phyloP scores from a whole-genome alignment of 2,888 invertebrate genomes.

The Conistra vaccinii region DNA sequence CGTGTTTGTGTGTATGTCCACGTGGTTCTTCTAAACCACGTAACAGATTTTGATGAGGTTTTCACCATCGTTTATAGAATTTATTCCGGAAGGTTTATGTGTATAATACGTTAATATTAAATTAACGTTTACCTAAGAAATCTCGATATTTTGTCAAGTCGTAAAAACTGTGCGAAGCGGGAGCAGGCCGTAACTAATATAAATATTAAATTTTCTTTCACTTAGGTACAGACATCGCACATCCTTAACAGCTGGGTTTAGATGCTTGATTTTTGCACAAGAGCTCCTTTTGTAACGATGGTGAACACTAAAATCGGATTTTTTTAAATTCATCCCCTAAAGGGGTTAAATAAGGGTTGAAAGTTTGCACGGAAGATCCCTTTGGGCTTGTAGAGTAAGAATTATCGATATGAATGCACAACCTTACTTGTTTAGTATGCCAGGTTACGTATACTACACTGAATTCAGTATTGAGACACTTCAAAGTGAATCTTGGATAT shows the following conservation, averaged over 20 bases:
- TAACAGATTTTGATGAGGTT: too few relatives aligned
- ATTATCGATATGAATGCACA: conserved; percentile 28
- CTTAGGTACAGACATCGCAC: neutral
- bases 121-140: too few relatives aligned
- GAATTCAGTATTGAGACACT: conserved; percentile 54
- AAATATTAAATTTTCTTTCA: neutral
- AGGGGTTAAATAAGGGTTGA: neutral
- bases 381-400: neutral
- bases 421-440: conserved; percentile 42
- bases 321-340: neutral
- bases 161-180: too few relatives aligned
- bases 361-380: neutral
- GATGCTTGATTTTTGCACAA: neutral
- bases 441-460: conserved; percentile 32
- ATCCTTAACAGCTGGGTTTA: too few relatives aligned
- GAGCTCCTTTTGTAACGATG: neutral
- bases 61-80: too few relatives aligned
- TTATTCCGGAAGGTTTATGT: too few relatives aligned
- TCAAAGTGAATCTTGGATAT: conserved; percentile 64
- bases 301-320: neutral
- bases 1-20: too few relatives aligned
- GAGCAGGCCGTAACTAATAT: too few relatives aligned
- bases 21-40: too few relatives aligned
- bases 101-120: too few relatives aligned
- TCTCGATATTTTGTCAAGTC: too few relatives aligned